Evolutionary conservation across 2,113 vertebrate species (phyloP).

Genomic region (Dipodomys merriami): DNA sequence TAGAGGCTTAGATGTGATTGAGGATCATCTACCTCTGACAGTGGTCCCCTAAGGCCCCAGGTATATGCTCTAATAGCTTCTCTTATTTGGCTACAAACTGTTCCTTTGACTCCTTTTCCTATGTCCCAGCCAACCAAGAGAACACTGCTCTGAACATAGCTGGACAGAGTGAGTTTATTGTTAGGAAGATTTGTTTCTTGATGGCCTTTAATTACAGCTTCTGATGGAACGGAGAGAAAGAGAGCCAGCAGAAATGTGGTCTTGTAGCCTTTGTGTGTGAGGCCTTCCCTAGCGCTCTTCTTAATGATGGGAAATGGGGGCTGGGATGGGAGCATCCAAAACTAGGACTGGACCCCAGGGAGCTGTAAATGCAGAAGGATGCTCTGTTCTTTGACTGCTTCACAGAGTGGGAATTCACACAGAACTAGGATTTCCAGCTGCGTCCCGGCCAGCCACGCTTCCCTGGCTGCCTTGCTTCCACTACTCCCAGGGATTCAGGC

Average conservation of each 20-base stretch:
- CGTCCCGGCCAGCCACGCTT: conserved; percentile 30
- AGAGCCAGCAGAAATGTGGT: neutral
- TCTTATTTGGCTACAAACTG: neutral
- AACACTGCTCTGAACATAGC: neutral
- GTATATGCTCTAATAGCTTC: neutral
- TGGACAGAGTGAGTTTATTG: neutral
- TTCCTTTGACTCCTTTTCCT: neutral
- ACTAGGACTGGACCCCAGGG: conserved; percentile 55
- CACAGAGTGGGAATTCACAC: conserved; percentile 63
- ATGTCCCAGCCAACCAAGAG: neutral
- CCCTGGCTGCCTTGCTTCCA: conserved; percentile 19
- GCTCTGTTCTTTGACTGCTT: conserved; percentile 60
- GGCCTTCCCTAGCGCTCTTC: neutral
- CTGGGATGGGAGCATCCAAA: conserved; percentile 32
- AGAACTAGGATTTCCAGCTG: conserved; percentile 15
- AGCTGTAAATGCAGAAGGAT: conserved; percentile 67
- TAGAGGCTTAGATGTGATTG: neutral
- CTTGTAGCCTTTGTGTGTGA: neutral
- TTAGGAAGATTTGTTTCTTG: neutral
- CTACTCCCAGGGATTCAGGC: neutral
- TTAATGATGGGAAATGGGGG: conserved; percentile 52
- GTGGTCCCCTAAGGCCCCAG: neutral
- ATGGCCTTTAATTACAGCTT: neutral
- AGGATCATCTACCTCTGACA: neutral
- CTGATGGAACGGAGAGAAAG: neutral